Percentiles rank a stretch among this genome's conserved stretches.
Evolutionary conservation across 2,888 invertebrate species (phyloP).

Genomic region (Mimachlamys varia): DNA sequence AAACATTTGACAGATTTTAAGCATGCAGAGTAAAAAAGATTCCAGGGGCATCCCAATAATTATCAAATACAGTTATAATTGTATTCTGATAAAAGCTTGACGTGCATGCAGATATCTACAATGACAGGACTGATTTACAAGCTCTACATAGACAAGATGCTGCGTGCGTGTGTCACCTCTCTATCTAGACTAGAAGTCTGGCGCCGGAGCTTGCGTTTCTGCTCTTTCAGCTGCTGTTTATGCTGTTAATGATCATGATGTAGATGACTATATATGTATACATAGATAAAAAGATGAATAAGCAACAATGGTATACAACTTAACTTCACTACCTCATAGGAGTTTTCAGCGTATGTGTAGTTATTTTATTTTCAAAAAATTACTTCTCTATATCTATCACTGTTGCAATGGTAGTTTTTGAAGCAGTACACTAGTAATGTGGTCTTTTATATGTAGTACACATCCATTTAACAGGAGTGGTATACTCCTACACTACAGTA

Average conservation of each 20-base stretch:
- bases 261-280: not conserved
- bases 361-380: too few species aligned
- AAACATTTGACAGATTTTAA: not conserved
- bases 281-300: not conserved
- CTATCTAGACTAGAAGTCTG: slow-evolving; percentile 33
- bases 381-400: too few species aligned
- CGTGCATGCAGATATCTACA: slow-evolving; percentile 1
- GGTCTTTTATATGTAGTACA: too few species aligned
- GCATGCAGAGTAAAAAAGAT: not conserved
- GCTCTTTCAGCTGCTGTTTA: slow-evolving; percentile 34
- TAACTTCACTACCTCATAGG: too few species aligned
- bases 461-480: too few species aligned
- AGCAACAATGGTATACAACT: not conserved
- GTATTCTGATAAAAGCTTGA: not conserved
- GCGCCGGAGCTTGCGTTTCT: slow-evolving; percentile 20
- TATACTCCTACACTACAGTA: too few species aligned
- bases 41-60: not conserved
- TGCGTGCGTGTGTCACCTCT: slow-evolving; percentile 20
- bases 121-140: not conserved
- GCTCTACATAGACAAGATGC: not conserved
- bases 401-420: too few species aligned
- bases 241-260: not conserved
- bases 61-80: not conserved
- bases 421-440: too few species aligned
- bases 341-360: too few species aligned